Evolutionary conservation across 2,113 vertebrate genomes (phyloP).

Genomic region (Murina feae): DNA sequence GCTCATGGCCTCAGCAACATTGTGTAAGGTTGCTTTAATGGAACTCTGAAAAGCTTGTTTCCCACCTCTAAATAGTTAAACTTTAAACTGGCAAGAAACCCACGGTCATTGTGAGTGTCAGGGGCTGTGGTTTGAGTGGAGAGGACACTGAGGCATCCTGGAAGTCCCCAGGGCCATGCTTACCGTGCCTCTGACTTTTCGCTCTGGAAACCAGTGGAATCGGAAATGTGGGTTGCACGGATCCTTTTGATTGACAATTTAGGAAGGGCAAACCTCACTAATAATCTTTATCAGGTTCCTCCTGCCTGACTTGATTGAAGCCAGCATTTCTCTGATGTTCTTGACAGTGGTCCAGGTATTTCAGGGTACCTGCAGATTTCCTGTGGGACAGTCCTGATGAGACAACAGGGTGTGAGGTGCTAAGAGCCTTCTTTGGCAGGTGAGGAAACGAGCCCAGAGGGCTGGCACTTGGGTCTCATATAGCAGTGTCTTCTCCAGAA

Average conservation of each 20-base stretch:
- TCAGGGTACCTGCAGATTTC: neutral
- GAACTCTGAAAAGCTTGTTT: neutral
- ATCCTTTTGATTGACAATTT: neutral
- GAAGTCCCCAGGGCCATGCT: neutral
- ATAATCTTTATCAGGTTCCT: neutral
- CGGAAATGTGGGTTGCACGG: neutral
- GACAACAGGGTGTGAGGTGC: neutral
- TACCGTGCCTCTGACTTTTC: neutral
- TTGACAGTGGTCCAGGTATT: neutral
- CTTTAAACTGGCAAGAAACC: neutral
- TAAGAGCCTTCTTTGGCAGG: neutral
- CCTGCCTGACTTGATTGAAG: neutral
- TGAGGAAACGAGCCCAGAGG: neutral
- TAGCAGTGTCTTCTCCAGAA: neutral
- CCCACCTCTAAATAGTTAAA: neutral
- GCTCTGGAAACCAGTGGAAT: neutral
- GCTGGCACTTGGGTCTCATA: neutral
- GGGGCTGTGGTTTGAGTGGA: neutral
- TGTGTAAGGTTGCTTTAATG: neutral
- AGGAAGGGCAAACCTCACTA: neutral
- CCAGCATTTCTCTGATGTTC: neutral
- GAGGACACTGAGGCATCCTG: fast-evolving
- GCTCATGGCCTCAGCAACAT: neutral
- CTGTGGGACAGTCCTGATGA: neutral
- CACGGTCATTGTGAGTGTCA: neutral